Evolutionary conservation across 2,888 invertebrate genomes (phyloP).

Genomic region (Platypus cylindrus): DNA sequence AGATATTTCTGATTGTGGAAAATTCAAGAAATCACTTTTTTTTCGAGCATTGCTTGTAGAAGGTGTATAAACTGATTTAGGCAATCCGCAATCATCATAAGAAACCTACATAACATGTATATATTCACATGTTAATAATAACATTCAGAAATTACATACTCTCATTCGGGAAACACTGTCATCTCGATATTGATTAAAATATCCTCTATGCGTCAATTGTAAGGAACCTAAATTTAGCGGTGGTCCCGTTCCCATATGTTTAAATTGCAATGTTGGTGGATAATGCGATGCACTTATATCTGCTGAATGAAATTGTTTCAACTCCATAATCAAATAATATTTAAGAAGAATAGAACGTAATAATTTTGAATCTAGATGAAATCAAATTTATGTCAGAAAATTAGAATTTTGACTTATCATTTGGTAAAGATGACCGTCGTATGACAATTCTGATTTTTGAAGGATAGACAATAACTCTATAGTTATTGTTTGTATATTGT

Average conservation of each 20-base stretch:
- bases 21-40: constrained; percentile 26
- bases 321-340: too few relatives aligned
- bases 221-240: constrained; percentile 18
- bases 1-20: constrained; percentile 30
- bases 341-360: too few relatives aligned
- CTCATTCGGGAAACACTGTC: constrained; percentile 33
- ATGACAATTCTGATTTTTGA: too few relatives aligned
- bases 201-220: constrained; percentile 12
- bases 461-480: too few relatives aligned
- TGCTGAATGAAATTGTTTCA: too few relatives aligned
- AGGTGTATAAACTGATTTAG: constrained; percentile 18
- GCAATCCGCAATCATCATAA: constrained; percentile 8
- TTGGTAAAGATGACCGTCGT: too few relatives aligned
- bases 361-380: too few relatives aligned
- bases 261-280: constrained; percentile 29
- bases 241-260: constrained; percentile 32
- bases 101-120: constrained; percentile 6
- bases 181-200: constrained; percentile 35
- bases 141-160: constrained; percentile 25
- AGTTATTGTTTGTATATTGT: too few relatives aligned
- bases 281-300: constrained; percentile 29
- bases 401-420: too few relatives aligned
- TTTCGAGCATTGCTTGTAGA: too few relatives aligned
- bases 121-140: constrained; percentile 4
- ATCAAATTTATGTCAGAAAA: too few relatives aligned